A percentile compares a stretch with the other conserved stretches of the same genome.
These are phyloP conservation scores for Lycaon pictus DNA, from an alignment of 2,113 vertebrate species.

Conservation along the genomic window DNA sequence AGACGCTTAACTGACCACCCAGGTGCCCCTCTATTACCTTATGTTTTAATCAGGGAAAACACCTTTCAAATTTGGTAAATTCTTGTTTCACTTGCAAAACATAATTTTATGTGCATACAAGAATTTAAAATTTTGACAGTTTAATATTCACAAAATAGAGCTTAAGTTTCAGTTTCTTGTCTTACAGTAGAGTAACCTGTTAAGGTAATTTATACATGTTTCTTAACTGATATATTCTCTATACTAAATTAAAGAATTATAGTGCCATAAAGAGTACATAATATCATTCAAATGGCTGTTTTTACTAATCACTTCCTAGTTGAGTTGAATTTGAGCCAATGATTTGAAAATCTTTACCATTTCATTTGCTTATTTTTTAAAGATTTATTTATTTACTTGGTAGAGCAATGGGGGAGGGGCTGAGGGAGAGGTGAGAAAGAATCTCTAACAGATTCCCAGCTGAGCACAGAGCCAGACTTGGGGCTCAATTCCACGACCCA, in stretches of 20 bases:
- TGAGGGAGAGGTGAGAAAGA: background rate
- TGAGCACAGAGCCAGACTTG: no score
- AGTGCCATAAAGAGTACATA: background rate
- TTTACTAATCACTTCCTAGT: slow-evolving; percentile 19
- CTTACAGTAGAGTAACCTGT: background rate
- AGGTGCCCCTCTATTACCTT: background rate
- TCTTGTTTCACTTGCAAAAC: slow-evolving; percentile 47
- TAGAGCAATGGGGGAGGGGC: no score
- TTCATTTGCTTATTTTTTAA: background rate
- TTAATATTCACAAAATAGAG: slow-evolving; percentile 44
- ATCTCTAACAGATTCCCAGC: background rate
- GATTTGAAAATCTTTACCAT: background rate
- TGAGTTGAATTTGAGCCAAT: slow-evolving; percentile 26
- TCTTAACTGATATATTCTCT: background rate
- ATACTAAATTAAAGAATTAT: slow-evolving; percentile 31
- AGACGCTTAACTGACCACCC: no score
- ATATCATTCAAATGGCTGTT: slow-evolving; percentile 14
- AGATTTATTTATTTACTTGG: background rate
- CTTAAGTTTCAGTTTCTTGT: slow-evolving; percentile 43
- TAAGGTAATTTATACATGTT: slow-evolving; percentile 38
- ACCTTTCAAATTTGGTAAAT: background rate
- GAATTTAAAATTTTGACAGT: background rate
- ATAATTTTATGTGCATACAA: background rate
- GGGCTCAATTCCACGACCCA: no score
- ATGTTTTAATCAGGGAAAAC: slow-evolving; percentile 5